Percentiles rank a stretch among this genome's conserved stretches.
Evolutionary conservation across 2,113 vertebrate species (phyloP).

Genomic region (Phocoena sinus): DNA sequence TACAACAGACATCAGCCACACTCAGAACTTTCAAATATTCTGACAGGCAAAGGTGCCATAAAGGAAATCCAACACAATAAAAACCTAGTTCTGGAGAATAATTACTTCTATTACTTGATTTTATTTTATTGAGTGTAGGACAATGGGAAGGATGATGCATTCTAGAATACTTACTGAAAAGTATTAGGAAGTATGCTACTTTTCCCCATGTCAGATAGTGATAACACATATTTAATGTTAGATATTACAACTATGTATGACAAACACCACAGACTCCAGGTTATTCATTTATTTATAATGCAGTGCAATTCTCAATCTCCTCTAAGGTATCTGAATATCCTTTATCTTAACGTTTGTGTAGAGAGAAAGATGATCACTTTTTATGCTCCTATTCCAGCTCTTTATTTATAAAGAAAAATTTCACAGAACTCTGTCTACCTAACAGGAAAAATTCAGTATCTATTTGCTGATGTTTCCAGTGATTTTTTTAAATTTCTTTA

Average conservation of each 20-base stretch:
- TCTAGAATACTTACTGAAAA: not conserved
- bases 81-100: not conserved
- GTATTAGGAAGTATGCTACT: not conserved
- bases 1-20: not conserved
- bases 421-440: not conserved
- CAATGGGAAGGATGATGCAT: not conserved
- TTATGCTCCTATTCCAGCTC: not conserved
- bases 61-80: not conserved
- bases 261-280: not conserved
- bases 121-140: not conserved
- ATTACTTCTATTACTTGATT: not conserved
- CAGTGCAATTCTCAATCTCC: not conserved
- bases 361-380: not conserved
- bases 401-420: constrained; percentile 21
- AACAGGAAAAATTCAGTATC: constrained; percentile 24
- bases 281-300: not conserved
- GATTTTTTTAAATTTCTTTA: not conserved
- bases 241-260: not conserved
- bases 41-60: not conserved
- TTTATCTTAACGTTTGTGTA: not conserved
- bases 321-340: not conserved
- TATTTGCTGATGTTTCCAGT: not conserved
- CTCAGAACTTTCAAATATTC: not conserved
- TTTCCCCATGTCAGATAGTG: not conserved
- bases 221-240: not conserved